These are phyloP conservation scores for Elegia similella DNA, from an alignment of 2,888 invertebrate genomes.

Conservation along the genomic window DNA sequence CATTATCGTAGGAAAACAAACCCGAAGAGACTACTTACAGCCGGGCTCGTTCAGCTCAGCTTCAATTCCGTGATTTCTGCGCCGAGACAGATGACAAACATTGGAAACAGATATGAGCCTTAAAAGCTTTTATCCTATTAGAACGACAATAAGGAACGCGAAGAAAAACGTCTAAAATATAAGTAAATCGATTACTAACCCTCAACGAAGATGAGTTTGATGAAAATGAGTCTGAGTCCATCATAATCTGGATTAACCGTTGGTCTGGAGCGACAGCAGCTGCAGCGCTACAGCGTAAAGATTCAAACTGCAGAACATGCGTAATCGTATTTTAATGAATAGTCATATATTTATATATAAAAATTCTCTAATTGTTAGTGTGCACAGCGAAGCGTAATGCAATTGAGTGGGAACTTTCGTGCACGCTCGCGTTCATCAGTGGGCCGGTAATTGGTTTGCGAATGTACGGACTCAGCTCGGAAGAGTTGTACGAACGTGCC, in stretches of 20 bases:
- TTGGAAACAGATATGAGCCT: conserved; percentile 36
- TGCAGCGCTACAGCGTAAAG: conserved; percentile 3
- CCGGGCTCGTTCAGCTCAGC: conserved; percentile 28
- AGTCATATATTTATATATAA: conserved; percentile 51
- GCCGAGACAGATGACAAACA: conserved; percentile 58
- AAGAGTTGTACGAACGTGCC: conserved; percentile 48
- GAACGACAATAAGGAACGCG: neutral
- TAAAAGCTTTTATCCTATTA: conserved; percentile 48
- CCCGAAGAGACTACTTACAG: conserved; percentile 54
- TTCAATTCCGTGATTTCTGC: conserved; percentile 26
- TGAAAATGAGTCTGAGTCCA: conserved; percentile 18
- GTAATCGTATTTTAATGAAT: conserved; percentile 39
- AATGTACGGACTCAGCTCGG: conserved; percentile 47
- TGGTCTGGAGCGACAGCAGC: conserved; percentile 13
- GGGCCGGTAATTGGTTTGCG: conserved; percentile 71
- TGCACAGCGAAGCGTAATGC: conserved; percentile 60
- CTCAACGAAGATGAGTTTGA: neutral
- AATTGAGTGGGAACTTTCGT: conserved; percentile 66
- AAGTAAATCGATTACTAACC: neutral
- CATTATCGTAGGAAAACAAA: conserved; percentile 68
- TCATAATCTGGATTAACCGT: conserved; percentile 23
- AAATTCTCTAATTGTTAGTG: conserved; percentile 58
- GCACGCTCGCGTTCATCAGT: conserved; percentile 64
- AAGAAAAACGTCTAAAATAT: conserved; percentile 1
- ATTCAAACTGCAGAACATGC: neutral